Conservation (phyloP, 2,888 invertebrate genomes). For the Podotricha telesiphe region DNA sequence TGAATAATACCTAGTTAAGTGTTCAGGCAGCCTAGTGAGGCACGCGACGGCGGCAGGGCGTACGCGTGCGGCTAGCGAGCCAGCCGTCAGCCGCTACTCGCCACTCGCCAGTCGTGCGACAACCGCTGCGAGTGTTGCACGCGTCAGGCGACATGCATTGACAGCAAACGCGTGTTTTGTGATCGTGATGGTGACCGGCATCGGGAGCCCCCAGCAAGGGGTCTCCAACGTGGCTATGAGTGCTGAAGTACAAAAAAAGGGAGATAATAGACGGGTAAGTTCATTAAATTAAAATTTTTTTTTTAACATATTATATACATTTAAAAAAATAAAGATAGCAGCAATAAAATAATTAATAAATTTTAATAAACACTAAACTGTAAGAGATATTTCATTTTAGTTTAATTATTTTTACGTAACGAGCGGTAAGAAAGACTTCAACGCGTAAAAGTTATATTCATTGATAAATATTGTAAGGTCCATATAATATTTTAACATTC, state of each 20-base stretch:
- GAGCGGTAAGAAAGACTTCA: conserved; percentile 42
- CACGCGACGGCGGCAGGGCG: conserved; percentile 66
- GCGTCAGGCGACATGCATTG: conserved; percentile 47
- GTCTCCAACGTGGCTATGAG: conserved; percentile 53
- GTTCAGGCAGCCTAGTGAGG: conserved; percentile 44
- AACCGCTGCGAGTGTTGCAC: conserved; percentile 56
- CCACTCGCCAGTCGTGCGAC: conserved; percentile 73
- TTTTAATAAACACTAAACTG: too few relatives aligned
- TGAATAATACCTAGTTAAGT: conserved; percentile 13
- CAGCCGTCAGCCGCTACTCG: conserved; percentile 45
- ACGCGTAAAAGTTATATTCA: conserved; percentile 30
- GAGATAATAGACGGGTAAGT: conserved; percentile 77
- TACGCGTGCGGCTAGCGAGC: conserved; percentile 55
- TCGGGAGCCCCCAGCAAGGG: conserved; percentile 64
- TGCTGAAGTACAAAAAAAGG: conserved; percentile 65
- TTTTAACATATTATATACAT: too few relatives aligned
- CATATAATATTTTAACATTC: too few relatives aligned
- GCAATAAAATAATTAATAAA: too few relatives aligned
- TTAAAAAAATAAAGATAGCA: too few relatives aligned
- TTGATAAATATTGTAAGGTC: not conserved
- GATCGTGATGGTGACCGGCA: conserved; percentile 74
- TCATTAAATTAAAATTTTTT: conserved; percentile 15
- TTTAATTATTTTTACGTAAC: not conserved
- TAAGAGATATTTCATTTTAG: not conserved
- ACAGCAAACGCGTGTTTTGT: conserved; percentile 46